Evolutionary conservation across 2,113 vertebrate genomes (phyloP).

Genomic region (Aldabrachelys gigantea): DNA sequence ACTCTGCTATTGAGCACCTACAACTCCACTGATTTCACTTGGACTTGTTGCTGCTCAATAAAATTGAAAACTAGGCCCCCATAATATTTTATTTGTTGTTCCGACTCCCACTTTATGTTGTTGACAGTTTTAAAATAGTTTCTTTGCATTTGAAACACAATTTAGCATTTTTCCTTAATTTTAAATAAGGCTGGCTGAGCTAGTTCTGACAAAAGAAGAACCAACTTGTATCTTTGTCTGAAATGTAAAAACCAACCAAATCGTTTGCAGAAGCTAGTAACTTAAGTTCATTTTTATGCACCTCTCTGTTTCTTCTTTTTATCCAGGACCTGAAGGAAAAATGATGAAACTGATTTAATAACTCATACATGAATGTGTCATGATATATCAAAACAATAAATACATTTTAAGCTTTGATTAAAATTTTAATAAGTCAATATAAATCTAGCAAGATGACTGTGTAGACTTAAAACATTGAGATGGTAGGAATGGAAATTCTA

Average conservation of each 20-base stretch:
- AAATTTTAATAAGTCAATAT: neutral
- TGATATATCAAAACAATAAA: neutral
- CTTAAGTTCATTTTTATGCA: neutral
- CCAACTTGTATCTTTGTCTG: neutral
- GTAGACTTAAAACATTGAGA: neutral
- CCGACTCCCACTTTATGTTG: rapidly evolving
- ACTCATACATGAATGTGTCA: neutral
- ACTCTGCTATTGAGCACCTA: neutral
- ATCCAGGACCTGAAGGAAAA: neutral
- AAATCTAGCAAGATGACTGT: neutral
- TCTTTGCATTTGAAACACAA: neutral
- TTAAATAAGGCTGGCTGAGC: neutral
- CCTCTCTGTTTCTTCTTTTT: neutral
- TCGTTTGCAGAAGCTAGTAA: neutral
- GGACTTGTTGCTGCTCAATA: neutral
- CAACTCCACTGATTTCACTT: neutral
- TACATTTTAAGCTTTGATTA: neutral
- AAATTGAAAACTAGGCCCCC: neutral
- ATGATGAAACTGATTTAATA: neutral
- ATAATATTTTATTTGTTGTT: neutral
- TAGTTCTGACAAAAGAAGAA: conserved; percentile 1
- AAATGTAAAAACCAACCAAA: conserved; percentile 13
- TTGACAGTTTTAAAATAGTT: neutral
- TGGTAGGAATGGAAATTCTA: neutral
- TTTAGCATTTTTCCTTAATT: neutral